A percentile compares a stretch with the other conserved stretches of the same genome.
These are phyloP conservation scores for Drosophila prolongata DNA, from an alignment of 2,888 invertebrate genomes.

Conservation along the genomic window DNA sequence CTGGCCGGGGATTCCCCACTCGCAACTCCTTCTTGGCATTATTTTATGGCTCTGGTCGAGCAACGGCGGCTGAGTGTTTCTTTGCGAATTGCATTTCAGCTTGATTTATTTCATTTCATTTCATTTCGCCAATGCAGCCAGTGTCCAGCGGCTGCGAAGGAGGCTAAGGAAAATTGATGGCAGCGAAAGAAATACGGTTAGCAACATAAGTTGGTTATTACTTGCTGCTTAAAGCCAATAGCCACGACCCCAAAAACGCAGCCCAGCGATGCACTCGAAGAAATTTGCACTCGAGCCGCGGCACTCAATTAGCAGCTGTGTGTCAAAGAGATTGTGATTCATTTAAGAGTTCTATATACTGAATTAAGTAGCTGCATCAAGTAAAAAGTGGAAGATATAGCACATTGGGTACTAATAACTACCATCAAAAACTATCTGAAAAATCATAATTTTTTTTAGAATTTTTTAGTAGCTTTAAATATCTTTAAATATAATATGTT, in stretches of 20 bases:
- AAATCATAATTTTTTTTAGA: too few relatives aligned
- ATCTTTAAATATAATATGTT: too few relatives aligned
- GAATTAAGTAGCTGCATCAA: background rate
- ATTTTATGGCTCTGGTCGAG: constrained; percentile 65
- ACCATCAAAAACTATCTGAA: too few relatives aligned
- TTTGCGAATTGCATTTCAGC: constrained; percentile 77
- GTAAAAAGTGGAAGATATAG: too few relatives aligned
- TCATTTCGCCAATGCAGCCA: constrained; percentile 62
- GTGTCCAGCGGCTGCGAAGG: constrained; percentile 27
- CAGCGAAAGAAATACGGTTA: constrained; percentile 73
- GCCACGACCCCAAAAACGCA: constrained; percentile 13
- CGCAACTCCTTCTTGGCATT: constrained; percentile 54
- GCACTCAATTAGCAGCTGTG: constrained; percentile 4
- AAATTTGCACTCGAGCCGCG: background rate
- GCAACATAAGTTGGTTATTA: constrained; percentile 79
- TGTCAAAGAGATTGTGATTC: too few relatives aligned
- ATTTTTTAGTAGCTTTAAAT: too few relatives aligned
- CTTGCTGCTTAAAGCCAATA: constrained; percentile 74
- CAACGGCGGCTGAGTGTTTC: constrained; percentile 60
- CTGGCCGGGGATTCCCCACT: background rate
- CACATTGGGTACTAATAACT: too few relatives aligned
- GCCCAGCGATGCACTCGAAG: constrained; percentile 14
- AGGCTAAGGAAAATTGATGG: constrained; percentile 61
- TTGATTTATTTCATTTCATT: constrained; percentile 78
- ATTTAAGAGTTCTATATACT: background rate